A percentile compares a stretch with the other conserved stretches of the same genome.
These are phyloP conservation scores for Hyposoter dolosus DNA, from an alignment of 2,888 invertebrate species.

Conservation along the genomic window DNA sequence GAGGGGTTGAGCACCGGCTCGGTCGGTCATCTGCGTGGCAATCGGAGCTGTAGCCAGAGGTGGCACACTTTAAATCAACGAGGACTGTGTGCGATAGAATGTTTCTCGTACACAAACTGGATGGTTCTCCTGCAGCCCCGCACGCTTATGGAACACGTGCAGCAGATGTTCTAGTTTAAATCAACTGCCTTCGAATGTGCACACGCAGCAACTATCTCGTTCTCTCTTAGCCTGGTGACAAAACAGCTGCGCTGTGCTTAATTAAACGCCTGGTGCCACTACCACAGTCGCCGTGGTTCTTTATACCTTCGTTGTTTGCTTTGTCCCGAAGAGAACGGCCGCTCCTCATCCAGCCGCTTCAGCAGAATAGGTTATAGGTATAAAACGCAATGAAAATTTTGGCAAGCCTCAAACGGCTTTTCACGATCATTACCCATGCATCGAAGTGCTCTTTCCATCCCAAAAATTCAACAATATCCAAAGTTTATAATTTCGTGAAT, in stretches of 20 bases:
- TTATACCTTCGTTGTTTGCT: slow-evolving; percentile 25
- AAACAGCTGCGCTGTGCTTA: slow-evolving; percentile 80
- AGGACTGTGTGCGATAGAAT: slow-evolving; percentile 66
- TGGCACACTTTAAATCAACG: slow-evolving; percentile 75
- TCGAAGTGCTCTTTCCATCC: not conserved
- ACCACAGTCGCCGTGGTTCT: slow-evolving; percentile 11
- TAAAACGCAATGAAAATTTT: slow-evolving; percentile 28
- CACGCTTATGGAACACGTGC: slow-evolving; percentile 75
- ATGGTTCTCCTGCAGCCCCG: not conserved
- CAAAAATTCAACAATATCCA: not conserved
- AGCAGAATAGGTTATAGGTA: not conserved
- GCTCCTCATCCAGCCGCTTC: not conserved
- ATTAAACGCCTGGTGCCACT: slow-evolving; percentile 75
- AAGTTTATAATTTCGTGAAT: not conserved
- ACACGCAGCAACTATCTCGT: slow-evolving; percentile 73
- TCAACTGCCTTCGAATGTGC: slow-evolving; percentile 79
- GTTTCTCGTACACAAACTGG: slow-evolving; percentile 35
- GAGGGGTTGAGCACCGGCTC: slow-evolving; percentile 41
- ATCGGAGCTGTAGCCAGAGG: slow-evolving; percentile 35
- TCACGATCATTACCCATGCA: slow-evolving; percentile 19
- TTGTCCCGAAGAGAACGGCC: slow-evolving; percentile 4
- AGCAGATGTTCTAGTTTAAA: slow-evolving; percentile 82
- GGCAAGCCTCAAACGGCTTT: slow-evolving; percentile 38
- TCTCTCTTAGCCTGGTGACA: slow-evolving; percentile 73
- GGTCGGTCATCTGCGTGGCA: slow-evolving; percentile 58